Conservation (phyloP, 1,140 invertebrate genomes). For the Listronotus oregonensis region DNA sequence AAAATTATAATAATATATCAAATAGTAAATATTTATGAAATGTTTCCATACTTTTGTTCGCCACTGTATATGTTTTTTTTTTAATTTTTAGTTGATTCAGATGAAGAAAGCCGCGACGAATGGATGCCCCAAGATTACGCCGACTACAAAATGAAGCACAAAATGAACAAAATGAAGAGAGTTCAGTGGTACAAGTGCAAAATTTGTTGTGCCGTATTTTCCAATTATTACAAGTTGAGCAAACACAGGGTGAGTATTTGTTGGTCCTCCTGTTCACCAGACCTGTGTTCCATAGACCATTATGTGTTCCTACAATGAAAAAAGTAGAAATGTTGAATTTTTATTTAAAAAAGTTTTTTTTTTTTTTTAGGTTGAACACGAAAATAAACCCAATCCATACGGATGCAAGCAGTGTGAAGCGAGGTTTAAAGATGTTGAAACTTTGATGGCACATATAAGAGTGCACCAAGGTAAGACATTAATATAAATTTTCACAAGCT, state of each 20-base stretch:
- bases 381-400: conserved; percentile 33
- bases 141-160: conserved; percentile 42
- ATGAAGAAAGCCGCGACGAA: conserved; percentile 34
- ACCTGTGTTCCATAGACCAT: too few species aligned
- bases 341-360: not conserved
- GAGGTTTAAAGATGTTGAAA: conserved; percentile 38
- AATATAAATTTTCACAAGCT: too few species aligned
- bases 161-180: conserved; percentile 26
- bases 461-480: conserved; percentile 41
- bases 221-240: conserved; percentile 40
- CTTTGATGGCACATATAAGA: conserved; percentile 42
- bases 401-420: conserved; percentile 39
- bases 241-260: conserved; percentile 36
- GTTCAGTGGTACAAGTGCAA: conserved; percentile 40
- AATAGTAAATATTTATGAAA: too few species aligned
- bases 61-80: too few species aligned
- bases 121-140: conserved; percentile 43
- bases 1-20: too few species aligned
- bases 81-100: conserved; percentile 22
- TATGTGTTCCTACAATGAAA: too few species aligned
- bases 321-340: too few species aligned
- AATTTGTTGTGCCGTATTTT: conserved; percentile 38
- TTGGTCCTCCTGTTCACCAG: not conserved
- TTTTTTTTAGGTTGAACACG: conserved; percentile 27
- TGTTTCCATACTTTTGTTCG: too few species aligned